Percentiles rank a stretch among this genome's conserved stretches.
Evolutionary conservation across 1,140 invertebrate genomes (phyloP).

Genomic region (Drosophila neocordata): DNA sequence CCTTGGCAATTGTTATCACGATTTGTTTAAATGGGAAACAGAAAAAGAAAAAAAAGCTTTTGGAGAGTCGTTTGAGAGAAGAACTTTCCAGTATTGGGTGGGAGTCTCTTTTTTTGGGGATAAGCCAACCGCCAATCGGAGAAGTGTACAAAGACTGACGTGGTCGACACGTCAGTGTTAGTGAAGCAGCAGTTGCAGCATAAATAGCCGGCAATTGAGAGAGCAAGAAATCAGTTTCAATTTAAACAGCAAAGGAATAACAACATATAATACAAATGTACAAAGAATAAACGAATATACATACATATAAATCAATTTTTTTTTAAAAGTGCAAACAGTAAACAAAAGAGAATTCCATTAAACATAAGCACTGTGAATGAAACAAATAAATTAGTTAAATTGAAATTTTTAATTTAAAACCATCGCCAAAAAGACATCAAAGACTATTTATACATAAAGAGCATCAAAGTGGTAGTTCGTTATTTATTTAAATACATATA

Average conservation of each 20-base stretch:
- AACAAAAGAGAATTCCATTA: slow-evolving; percentile 35
- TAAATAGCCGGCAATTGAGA: slow-evolving; percentile 60
- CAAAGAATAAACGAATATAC: slow-evolving; percentile 24
- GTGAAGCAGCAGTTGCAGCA: slow-evolving; percentile 33
- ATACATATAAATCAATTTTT: slow-evolving; percentile 19
- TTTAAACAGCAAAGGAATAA: slow-evolving; percentile 68
- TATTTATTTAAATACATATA: slow-evolving; percentile 38
- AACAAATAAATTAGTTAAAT: slow-evolving; percentile 33
- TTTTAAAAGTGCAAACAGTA: slow-evolving; percentile 30
- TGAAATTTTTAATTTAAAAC: slow-evolving; percentile 27
- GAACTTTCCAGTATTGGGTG: slow-evolving; percentile 1
- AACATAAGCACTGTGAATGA: slow-evolving; percentile 46
- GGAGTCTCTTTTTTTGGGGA: not conserved
- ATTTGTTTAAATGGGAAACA: not conserved
- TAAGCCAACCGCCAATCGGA: slow-evolving; percentile 5
- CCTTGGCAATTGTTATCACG: not conserved
- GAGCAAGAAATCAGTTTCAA: slow-evolving; percentile 65
- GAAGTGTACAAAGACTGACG: slow-evolving; percentile 56
- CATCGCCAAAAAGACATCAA: slow-evolving; percentile 69
- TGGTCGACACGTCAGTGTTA: slow-evolving; percentile 63
- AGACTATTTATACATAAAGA: slow-evolving; percentile 43
- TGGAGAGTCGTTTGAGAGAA: not conserved
- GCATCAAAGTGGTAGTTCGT: slow-evolving; percentile 57
- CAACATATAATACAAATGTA: slow-evolving; percentile 51
- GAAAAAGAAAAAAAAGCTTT: not conserved